phyloP scores from a whole-genome alignment of 2,797 vertebrate genomes.

The Macropus fuliginosus region DNA sequence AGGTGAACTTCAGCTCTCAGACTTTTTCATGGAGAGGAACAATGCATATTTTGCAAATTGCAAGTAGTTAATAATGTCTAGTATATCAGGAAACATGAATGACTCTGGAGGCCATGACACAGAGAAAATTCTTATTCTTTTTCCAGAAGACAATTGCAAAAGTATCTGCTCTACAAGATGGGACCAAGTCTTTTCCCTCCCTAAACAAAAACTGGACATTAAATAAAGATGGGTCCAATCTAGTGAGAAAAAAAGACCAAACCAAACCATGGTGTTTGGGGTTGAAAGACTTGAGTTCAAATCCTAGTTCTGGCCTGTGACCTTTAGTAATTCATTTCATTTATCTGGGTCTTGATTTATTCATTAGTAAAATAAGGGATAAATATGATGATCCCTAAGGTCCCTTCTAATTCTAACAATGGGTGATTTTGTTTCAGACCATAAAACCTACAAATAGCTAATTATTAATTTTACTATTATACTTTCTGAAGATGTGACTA shows the following conservation, averaged over 20 bases:
- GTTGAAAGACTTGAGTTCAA: neutral
- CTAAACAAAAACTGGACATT: neutral
- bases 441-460: neutral
- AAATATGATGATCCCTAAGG: neutral
- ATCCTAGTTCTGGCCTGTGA: neutral
- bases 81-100: neutral
- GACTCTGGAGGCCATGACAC: neutral
- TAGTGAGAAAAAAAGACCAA: neutral
- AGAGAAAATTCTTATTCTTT: neutral
- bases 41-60: neutral
- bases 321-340: neutral
- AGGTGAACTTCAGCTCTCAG: neutral
- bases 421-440: neutral
- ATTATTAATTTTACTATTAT: neutral
- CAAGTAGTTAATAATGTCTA: neutral
- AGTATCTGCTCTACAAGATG: neutral
- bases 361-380: neutral
- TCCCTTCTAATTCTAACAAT: neutral
- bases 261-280: neutral
- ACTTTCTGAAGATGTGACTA: neutral
- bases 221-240: neutral
- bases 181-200: neutral
- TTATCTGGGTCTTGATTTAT: neutral
- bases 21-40: neutral
- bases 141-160: neutral